Evolutionary conservation across 2,797 vertebrate species (phyloP), one percentile per base, ranked within the genome.

Genomic region (Pterois miles): DNA sequence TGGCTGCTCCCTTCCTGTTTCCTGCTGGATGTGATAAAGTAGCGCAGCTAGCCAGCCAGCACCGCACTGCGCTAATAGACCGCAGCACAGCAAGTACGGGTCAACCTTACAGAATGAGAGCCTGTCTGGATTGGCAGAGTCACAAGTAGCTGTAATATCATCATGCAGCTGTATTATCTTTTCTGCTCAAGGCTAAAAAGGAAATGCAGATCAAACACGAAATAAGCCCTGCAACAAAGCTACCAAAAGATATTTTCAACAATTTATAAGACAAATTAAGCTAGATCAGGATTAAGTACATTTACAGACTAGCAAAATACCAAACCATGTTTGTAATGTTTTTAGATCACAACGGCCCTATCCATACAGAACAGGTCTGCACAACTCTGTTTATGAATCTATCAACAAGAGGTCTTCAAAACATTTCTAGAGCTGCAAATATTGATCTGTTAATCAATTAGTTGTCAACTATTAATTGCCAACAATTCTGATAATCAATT

Each of bases 1-100:
- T 95, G 93, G 89, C 93, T 94, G 91, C 92, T 94, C 92, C 93
- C 91, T 95, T 96, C 94, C 94, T 78, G 89, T 92, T 96, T 96
- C 93, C 94, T 95, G 94, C 93, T 94, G 93, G 90, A 82, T 83
- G 82, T 90, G 93, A 94, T 95, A 94, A 94, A 93, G 93, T 81
- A 82, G 89, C 63, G 2, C 82, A 87, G 84, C 83, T 82, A 88
- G 77, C 84, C 64, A 82, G 66, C 76, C 76, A 82, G 84, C 76
- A 72, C 69, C 12, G 80, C 80, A 70, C 81, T 78, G 83, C 36
- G 54, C 83, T 83, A 87, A 88, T 71, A 72, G 82, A 79, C 83
- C 23, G 16, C 82, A 77, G 85, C 88, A 78, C 85, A 87, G 78
- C 85, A 78, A 86, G 86, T 67, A 52, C 70, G 74, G 91, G 90